Percentiles rank a stretch among this genome's conserved stretches.
phyloP scores from a whole-genome alignment of 2,797 vertebrate genomes.

The Prunella strophiata region DNA sequence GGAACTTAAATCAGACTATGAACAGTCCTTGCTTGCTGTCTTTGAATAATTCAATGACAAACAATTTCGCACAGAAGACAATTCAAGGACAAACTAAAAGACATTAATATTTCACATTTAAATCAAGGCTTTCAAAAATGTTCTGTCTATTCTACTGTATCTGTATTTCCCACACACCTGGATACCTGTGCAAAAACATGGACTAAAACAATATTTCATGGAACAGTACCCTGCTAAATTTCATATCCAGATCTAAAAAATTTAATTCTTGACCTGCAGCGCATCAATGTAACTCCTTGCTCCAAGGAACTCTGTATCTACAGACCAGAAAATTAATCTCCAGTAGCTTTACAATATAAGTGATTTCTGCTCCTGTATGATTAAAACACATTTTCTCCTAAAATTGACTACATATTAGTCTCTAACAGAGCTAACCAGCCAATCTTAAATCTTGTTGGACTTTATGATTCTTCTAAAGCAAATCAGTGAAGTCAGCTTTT shows the following conservation, averaged over 20 bases:
- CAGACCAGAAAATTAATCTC: background rate
- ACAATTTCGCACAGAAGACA: background rate
- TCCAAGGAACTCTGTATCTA: background rate
- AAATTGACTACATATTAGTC: background rate
- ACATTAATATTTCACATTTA: background rate
- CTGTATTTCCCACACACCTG: background rate
- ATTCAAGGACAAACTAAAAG: background rate
- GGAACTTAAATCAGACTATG: background rate
- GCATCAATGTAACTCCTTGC: background rate
- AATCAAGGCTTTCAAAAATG: background rate
- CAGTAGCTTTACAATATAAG: background rate
- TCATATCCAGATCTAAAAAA: background rate
- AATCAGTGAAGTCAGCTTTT: conserved; percentile 10
- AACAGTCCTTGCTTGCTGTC: background rate
- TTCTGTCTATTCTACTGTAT: background rate
- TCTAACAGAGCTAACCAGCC: conserved; percentile 9
- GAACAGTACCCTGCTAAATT: background rate
- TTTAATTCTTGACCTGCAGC: background rate
- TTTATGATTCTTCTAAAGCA: conserved; percentile 30
- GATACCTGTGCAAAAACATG: background rate
- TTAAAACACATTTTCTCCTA: background rate
- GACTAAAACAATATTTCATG: background rate
- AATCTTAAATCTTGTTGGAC: background rate
- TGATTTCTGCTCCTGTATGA: background rate
- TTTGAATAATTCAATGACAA: background rate